Base-by-base conservation (phyloP, 2,113 vertebrate genomes). In the Archocentrus centrarchus region DNA sequence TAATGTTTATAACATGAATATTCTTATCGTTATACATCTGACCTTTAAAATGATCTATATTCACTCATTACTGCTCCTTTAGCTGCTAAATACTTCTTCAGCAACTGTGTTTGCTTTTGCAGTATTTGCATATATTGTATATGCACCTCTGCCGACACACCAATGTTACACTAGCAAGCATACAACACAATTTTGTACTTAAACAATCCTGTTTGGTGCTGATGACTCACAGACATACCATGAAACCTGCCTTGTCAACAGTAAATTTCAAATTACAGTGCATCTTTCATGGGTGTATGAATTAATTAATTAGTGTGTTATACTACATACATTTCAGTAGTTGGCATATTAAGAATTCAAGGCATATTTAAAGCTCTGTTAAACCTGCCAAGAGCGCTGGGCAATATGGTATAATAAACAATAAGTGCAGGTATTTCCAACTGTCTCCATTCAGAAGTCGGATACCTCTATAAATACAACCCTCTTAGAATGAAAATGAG, bases 401-500 rank as follows among this genome's bases (percentile, higher is more conserved):
- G 47, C 50, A 77, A 78, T 64, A 82, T 37, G 53, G 53, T 47
- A 81, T 75, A 83, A 58, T 63, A 79, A 62, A 81, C 58, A 85
- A 66, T 59, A 41, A 62, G 30, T 14, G 24, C 27, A 84, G 57
- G 57, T 37, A 7, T 39, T 76, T 17, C 68, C 8, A 22, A 24
- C 59, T 55, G 11, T 59, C 24, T 61, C 61, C 35, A 66, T 68
- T 75, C 61, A 75, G 32, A 81, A 62, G 53, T 81, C 41, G 2
- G 3, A 62, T 32, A 53, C 3, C 37, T 85, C 47, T 80, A 30
- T 86, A 81, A 90, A 86, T 22, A 66, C 11, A 79, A 64, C 22
- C 76, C 24, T 80, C 58, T 85, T 83, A 77, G 78, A 79, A 88
- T 91, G 80, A 77, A 83, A 79, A 92, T 86, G 61, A 91, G 77